Conservation (phyloP, 1,140 invertebrate species). For the Theocolax elegans region DNA sequence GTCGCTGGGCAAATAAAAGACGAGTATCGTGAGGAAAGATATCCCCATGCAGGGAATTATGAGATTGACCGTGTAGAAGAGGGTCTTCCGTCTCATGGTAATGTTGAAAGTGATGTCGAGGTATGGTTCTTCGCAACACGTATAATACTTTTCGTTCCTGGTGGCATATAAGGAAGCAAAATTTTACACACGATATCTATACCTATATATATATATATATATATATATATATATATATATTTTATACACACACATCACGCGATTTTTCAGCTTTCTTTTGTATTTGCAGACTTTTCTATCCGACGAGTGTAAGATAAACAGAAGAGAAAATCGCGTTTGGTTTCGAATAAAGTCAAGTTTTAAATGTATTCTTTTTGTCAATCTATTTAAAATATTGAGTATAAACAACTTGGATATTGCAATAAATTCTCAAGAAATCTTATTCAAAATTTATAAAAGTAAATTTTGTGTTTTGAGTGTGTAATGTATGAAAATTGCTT, state of each 20-base stretch:
- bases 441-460: too few relatives aligned
- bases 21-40: constrained; percentile 97
- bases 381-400: not conserved
- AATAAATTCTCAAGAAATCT: too few relatives aligned
- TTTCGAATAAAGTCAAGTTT: too few relatives aligned
- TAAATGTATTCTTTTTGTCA: too few relatives aligned
- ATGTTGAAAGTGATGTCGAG: constrained; percentile 99
- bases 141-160: constrained; percentile 95
- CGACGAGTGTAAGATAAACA: too few relatives aligned
- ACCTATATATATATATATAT: not conserved
- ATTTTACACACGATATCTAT: not conserved
- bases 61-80: constrained; percentile 98
- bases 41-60: constrained; percentile 98
- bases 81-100: constrained; percentile 94
- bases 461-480: not conserved
- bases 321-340: too few relatives aligned
- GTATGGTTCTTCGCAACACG: constrained; percentile 95
- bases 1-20: constrained; percentile 98
- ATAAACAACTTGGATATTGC: too few relatives aligned
- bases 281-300: too few relatives aligned
- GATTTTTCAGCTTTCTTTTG: too few relatives aligned
- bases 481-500: not conserved
- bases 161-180: not conserved
- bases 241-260: too few relatives aligned
- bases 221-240: too few relatives aligned